Evolutionary conservation across 2,797 vertebrate genomes (phyloP).

Genomic region (Coreius guichenoti): DNA sequence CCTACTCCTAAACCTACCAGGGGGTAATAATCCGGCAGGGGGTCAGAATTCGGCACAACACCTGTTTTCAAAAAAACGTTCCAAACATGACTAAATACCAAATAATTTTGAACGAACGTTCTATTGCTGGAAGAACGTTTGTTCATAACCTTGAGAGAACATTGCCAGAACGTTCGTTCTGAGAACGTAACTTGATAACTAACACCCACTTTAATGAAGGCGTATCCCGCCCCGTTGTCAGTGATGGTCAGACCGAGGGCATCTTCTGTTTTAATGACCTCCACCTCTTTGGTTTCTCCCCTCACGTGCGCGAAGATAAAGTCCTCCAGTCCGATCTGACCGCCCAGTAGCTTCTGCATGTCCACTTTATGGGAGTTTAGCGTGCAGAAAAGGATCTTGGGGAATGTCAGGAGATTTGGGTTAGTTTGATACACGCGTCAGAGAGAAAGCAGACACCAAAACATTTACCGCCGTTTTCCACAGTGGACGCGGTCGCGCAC

Average conservation of each 20-base stretch:
- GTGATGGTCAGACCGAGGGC: conserved; percentile 96
- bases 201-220: conserved; percentile 90
- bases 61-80: no score
- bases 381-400: conserved; percentile 95
- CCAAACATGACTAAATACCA: no score
- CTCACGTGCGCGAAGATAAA: conserved; percentile 96
- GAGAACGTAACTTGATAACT: no score
- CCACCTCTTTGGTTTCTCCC: conserved; percentile 95
- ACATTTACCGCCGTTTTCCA: not conserved
- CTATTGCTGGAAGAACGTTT: not conserved
- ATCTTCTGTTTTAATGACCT: conserved; percentile 94
- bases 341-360: conserved; percentile 96
- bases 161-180: not conserved
- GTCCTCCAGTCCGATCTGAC: conserved; percentile 96
- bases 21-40: no score
- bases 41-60: no score
- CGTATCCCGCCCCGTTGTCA: conserved; percentile 94
- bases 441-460: not conserved
- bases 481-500: not conserved
- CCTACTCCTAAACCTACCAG: no score
- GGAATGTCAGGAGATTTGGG: not conserved
- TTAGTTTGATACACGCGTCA: not conserved
- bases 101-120: not conserved
- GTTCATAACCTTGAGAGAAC: not conserved
- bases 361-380: conserved; percentile 97